phyloP scores from a whole-genome alignment of 2,797 vertebrate genomes.

The Nyctibius grandis region DNA sequence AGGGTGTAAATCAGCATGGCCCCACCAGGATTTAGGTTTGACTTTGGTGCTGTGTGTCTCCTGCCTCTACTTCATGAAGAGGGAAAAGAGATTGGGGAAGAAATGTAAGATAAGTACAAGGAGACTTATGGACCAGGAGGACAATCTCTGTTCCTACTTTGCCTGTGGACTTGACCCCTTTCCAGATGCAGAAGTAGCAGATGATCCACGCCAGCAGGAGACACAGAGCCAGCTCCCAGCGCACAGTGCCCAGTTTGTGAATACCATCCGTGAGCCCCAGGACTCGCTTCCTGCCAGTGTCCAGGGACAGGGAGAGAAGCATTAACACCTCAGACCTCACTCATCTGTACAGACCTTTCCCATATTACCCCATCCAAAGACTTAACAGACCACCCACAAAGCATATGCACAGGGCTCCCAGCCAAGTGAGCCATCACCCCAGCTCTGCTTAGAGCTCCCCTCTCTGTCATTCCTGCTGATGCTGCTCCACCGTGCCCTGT shows the following conservation, averaged over 20 bases:
- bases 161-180: slow-evolving; percentile 81
- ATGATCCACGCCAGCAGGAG: slow-evolving; percentile 79
- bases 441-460: neutral
- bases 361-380: neutral
- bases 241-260: slow-evolving; percentile 71
- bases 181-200: slow-evolving; percentile 87
- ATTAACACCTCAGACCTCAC: neutral
- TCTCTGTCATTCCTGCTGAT: neutral
- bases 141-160: slow-evolving; percentile 70
- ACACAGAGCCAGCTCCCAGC: slow-evolving; percentile 78
- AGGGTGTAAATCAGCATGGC: neutral
- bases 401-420: neutral
- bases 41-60: neutral
- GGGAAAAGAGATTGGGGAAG: neutral
- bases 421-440: neutral
- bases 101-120: neutral
- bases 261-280: slow-evolving; percentile 76
- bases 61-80: neutral
- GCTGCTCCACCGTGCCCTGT: neutral
- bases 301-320: slow-evolving; percentile 26
- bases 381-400: neutral
- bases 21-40: neutral
- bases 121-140: neutral
- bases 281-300: slow-evolving; percentile 74
- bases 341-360: neutral